Conservation (phyloP, 1,140 invertebrate species). For the Mercenaria mercenaria region DNA sequence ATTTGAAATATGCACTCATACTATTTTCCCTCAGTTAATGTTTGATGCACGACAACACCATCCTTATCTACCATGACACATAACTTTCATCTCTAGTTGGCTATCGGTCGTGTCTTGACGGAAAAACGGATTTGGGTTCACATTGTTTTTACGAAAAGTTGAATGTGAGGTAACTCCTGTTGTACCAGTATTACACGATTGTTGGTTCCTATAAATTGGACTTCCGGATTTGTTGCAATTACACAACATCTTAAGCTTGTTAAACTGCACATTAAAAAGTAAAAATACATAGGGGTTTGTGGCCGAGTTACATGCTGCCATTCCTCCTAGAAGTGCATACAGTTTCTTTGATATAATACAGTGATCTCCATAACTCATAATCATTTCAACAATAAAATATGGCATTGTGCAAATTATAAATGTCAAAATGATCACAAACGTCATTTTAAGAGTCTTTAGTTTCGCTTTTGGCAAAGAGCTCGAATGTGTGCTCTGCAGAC, state of each 20-base stretch:
- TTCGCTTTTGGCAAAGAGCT: slow-evolving; percentile 84
- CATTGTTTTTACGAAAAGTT: background rate
- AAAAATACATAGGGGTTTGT: slow-evolving; percentile 85
- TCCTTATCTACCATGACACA: background rate
- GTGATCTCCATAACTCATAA: slow-evolving; percentile 82
- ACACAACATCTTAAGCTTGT: slow-evolving; percentile 70
- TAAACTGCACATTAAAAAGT: slow-evolving; percentile 79
- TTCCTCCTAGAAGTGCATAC: slow-evolving; percentile 79
- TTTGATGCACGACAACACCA: too few species aligned
- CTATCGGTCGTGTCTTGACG: slow-evolving; percentile 9
- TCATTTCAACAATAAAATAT: slow-evolving; percentile 85
- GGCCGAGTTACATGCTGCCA: slow-evolving; percentile 83
- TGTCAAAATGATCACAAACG: slow-evolving; percentile 83
- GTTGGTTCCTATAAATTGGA: background rate
- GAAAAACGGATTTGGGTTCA: slow-evolving; percentile 5
- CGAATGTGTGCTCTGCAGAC: slow-evolving; percentile 82
- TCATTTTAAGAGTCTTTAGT: slow-evolving; percentile 86
- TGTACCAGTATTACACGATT: background rate
- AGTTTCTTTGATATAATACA: slow-evolving; percentile 69
- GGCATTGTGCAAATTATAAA: slow-evolving; percentile 84
- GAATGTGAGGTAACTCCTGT: slow-evolving; percentile 16
- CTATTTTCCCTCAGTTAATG: too few species aligned
- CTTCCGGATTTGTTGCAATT: slow-evolving; percentile 31
- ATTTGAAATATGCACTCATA: too few species aligned
- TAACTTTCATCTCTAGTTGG: slow-evolving; percentile 15